Percentiles rank a stretch among this genome's conserved stretches.
These are phyloP conservation scores for Gortyna flavago DNA, from an alignment of 2,888 invertebrate species.

Conservation along the genomic window DNA sequence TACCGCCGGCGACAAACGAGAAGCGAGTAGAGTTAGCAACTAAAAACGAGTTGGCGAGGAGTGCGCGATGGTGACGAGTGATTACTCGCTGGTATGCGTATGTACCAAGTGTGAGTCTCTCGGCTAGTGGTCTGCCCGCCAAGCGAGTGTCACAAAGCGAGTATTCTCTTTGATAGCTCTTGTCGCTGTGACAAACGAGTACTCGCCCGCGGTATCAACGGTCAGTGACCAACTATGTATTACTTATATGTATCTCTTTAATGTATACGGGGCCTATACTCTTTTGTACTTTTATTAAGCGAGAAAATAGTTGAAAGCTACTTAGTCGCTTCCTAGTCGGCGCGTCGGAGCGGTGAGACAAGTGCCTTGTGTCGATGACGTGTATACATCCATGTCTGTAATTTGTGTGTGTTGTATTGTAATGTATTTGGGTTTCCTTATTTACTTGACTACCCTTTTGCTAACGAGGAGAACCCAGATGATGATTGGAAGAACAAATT, in stretches of 20 bases:
- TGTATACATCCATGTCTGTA: constrained; percentile 19
- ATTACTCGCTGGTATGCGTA: not conserved
- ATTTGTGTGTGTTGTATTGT: constrained; percentile 36
- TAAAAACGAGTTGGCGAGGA: not conserved
- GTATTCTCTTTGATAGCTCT: not conserved
- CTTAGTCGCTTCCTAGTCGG: not conserved
- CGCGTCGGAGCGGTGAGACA: not conserved
- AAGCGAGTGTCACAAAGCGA: not conserved
- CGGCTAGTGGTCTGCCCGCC: not conserved
- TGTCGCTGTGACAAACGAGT: not conserved
- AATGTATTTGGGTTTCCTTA: constrained; percentile 42
- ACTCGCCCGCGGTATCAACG: not conserved
- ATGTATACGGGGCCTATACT: not conserved
- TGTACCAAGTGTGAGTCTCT: not conserved
- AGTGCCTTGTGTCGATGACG: constrained; percentile 32
- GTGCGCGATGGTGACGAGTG: too few relatives aligned
- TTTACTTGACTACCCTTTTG: constrained; percentile 40
- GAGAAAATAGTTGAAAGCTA: not conserved
- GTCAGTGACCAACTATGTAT: not conserved
- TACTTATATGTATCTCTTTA: not conserved
- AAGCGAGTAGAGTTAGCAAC: not conserved
- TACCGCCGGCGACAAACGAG: not conserved
- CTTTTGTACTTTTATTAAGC: not conserved
- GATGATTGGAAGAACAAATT: constrained; percentile 59
- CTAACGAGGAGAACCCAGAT: constrained; percentile 27